Conservation (phyloP, 2,888 invertebrate genomes). For the Synanthedon andrenaeformis region DNA sequence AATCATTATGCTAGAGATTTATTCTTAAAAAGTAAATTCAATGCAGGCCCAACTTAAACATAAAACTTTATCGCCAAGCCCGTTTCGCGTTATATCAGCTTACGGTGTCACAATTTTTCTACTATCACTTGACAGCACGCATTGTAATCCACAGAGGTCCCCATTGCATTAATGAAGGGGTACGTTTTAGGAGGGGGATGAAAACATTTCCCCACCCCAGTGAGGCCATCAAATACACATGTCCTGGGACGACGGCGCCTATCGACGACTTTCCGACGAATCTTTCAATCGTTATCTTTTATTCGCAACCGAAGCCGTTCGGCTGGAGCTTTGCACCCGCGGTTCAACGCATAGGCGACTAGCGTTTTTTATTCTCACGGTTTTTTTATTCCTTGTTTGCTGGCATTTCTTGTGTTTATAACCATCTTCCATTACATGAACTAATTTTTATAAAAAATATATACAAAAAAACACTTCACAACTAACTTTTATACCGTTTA, state of each 20-base stretch:
- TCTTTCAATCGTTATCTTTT: slow-evolving; percentile 51
- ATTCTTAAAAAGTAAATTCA: too few species aligned
- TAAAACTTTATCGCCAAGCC: too few species aligned
- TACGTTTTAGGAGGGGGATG: not conserved
- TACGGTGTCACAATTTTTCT: not conserved
- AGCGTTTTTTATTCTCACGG: too few species aligned
- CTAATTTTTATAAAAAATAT: too few species aligned
- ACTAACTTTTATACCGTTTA: too few species aligned
- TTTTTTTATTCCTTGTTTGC: too few species aligned
- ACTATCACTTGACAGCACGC: not conserved
- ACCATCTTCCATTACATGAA: too few species aligned
- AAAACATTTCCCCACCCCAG: not conserved
- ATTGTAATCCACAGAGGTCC: not conserved
- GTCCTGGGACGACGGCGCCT: slow-evolving; percentile 25
- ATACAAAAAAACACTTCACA: too few species aligned
- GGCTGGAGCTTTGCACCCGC: slow-evolving; percentile 1
- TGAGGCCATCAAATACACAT: slow-evolving; percentile 34
- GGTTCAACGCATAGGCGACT: not conserved
- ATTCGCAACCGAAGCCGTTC: slow-evolving; percentile 19
- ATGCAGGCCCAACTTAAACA: too few species aligned
- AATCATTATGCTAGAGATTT: too few species aligned
- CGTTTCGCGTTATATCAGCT: too few species aligned
- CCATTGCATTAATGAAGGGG: not conserved
- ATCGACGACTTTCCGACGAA: slow-evolving; percentile 24
- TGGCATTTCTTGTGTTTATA: too few species aligned